Conservation (phyloP, 2,888 invertebrate species). For the Mamestra brassicae region DNA sequence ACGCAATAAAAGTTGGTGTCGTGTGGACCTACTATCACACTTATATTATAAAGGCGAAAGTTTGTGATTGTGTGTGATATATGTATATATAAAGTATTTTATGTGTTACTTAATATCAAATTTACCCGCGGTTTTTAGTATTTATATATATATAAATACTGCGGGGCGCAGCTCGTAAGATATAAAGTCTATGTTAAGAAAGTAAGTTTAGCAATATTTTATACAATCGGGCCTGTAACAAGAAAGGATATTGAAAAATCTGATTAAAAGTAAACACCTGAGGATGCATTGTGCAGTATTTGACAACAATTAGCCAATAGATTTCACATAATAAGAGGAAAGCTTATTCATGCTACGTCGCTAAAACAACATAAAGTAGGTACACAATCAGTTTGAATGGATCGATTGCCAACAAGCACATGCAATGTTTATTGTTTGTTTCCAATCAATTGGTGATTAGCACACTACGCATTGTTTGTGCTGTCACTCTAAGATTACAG, state of each 20-base stretch:
- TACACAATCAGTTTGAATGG: conserved; percentile 23
- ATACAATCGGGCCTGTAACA: too few relatives aligned
- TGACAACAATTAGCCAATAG: not conserved
- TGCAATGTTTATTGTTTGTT: conserved; percentile 42
- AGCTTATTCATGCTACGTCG: conserved; percentile 2
- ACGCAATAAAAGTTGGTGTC: too few relatives aligned
- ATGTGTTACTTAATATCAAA: too few relatives aligned
- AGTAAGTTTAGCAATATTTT: not conserved
- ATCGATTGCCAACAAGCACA: conserved; percentile 18
- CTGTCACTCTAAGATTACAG: not conserved
- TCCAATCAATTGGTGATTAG: conserved; percentile 27
- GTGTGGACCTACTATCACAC: too few relatives aligned
- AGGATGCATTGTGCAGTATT: not conserved
- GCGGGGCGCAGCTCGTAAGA: too few relatives aligned
- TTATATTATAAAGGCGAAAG: too few relatives aligned
- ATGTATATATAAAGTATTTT: too few relatives aligned
- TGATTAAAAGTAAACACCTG: too few relatives aligned
- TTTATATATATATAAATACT: too few relatives aligned
- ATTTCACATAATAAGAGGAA: conserved; percentile 9
- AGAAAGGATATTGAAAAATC: too few relatives aligned
- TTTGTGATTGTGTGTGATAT: too few relatives aligned
- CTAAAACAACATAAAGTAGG: conserved; percentile 18
- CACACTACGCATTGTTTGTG: conserved; percentile 36
- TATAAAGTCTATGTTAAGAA: not conserved
- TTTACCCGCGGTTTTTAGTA: too few relatives aligned